Evolutionary conservation across 2,888 invertebrate species (phyloP).

Genomic region (Drymonia ruficornis): DNA sequence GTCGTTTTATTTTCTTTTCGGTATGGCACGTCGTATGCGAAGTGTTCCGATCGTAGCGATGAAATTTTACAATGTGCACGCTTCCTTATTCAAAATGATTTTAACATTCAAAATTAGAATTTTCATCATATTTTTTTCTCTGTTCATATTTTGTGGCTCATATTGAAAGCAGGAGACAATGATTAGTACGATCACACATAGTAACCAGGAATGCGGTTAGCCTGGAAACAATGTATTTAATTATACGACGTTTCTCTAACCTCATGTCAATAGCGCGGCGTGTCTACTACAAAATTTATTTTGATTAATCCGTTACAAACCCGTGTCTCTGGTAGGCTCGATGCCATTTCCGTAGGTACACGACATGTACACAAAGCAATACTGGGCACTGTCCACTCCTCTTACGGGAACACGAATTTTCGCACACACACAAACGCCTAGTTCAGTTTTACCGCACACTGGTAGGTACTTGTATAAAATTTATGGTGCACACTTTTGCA

Average conservation of each 20-base stretch:
- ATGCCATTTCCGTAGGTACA: constrained; percentile 60
- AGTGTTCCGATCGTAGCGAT: not conserved
- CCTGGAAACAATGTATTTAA: constrained; percentile 56
- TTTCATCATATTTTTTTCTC: not conserved
- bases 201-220: constrained; percentile 34
- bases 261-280: constrained; percentile 52
- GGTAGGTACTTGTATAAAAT: constrained; percentile 79
- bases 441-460: constrained; percentile 80
- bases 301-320: constrained; percentile 63
- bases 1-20: not conserved
- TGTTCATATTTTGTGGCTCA: no score
- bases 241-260: constrained; percentile 59
- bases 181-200: constrained; percentile 4
- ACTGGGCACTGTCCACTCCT: constrained; percentile 74
- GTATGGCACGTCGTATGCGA: not conserved
- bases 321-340: constrained; percentile 57
- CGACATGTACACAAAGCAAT: constrained; percentile 74
- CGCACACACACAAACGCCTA: constrained; percentile 68
- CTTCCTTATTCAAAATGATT: not conserved
- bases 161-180: not conserved
- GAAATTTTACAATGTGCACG: not conserved
- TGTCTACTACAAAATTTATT: constrained; percentile 67
- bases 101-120: not conserved
- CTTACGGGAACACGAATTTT: constrained; percentile 76
- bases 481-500: constrained; percentile 84